Percentiles rank a stretch among this genome's conserved stretches.
These are phyloP conservation scores for Sebastes diaconus DNA, from an alignment of 2,797 vertebrate genomes.

Conservation along the genomic window DNA sequence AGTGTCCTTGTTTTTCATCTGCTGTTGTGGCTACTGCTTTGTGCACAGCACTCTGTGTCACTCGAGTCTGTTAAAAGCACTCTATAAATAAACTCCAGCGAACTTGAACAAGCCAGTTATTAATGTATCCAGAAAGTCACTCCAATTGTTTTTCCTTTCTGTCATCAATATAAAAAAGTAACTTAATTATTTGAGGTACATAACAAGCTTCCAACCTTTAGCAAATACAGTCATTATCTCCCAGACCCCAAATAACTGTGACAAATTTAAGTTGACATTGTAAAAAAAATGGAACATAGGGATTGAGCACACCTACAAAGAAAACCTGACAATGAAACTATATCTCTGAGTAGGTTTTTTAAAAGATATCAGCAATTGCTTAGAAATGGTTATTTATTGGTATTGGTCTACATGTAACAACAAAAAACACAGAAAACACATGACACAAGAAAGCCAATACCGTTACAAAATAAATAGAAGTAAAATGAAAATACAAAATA, in stretches of 20 bases:
- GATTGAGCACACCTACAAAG: neutral
- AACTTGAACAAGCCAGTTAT: neutral
- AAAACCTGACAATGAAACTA: neutral
- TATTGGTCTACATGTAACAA: neutral
- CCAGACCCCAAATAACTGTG: rapidly evolving
- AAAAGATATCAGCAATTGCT: neutral
- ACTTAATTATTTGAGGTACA: neutral
- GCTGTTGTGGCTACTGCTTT: slow-evolving; percentile 5
- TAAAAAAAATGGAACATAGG: neutral
- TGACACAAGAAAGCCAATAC: neutral
- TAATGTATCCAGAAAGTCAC: neutral
- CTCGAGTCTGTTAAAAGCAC: slow-evolving; percentile 12
- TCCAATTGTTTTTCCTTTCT: neutral
- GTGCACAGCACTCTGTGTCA: slow-evolving; percentile 4
- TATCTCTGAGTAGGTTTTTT: neutral
- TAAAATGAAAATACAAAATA: neutral
- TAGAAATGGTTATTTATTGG: neutral
- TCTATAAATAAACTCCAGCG: neutral
- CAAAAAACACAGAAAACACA: neutral
- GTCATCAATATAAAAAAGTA: neutral
- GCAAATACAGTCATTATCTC: neutral
- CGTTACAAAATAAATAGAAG: neutral
- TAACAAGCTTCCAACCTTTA: neutral
- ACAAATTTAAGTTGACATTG: neutral
- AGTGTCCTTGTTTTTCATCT: slow-evolving; percentile 18